These are phyloP conservation scores for Zoanthus sociatus DNA, from an alignment of 92 coral and sea anemone species.

Conservation along the genomic window DNA sequence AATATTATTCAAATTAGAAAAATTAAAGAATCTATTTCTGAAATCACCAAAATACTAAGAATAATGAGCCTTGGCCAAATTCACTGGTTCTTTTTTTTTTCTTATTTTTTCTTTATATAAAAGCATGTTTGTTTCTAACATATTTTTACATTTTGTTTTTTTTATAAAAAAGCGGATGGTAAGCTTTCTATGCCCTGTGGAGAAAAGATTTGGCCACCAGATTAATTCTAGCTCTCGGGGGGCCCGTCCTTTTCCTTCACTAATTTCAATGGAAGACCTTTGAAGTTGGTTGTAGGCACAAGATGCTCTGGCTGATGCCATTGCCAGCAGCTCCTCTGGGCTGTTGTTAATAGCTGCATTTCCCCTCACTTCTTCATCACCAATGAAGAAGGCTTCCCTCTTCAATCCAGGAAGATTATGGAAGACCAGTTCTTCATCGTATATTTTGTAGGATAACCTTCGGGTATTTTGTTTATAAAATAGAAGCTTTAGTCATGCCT, in stretches of 20 bases:
- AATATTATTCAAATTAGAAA: not conserved
- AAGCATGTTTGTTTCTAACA: not conserved
- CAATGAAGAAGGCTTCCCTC: conserved; percentile 1
- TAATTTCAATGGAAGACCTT: not conserved
- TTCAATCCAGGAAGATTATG: not conserved
- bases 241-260: not conserved
- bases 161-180: not conserved
- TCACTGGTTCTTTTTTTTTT: not conserved
- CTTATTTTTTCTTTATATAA: too few species aligned
- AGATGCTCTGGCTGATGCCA: not conserved
- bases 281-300: not conserved
- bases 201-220: too few species aligned
- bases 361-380: not conserved
- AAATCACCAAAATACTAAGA: not conserved
- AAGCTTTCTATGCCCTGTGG: not conserved
- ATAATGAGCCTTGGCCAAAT: not conserved
- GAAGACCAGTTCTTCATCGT: not conserved
- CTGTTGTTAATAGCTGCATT: not conserved
- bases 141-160: too few species aligned
- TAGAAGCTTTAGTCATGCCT: not conserved
- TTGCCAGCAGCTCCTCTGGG: not conserved
- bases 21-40: not conserved
- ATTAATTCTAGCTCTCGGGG: not conserved
- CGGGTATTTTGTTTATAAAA: not conserved
- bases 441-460: not conserved